Percentiles rank a stretch among this genome's conserved stretches.
phyloP scores from a whole-genome alignment of 92 coral and sea anemone genomes.

The Parazoanthus darwini region DNA sequence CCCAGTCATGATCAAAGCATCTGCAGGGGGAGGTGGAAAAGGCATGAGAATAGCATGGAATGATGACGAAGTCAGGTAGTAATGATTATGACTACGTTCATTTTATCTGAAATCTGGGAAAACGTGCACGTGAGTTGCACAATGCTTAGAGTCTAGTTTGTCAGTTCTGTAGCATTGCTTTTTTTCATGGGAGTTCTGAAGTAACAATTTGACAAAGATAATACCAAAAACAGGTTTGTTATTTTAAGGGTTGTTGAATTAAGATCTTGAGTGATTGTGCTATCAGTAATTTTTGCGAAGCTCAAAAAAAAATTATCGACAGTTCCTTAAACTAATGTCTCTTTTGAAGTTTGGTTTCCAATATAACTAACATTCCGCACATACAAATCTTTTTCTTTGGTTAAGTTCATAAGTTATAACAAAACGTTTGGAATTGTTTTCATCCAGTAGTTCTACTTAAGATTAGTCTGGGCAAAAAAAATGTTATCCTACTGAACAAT shows the following conservation, averaged over 20 bases:
- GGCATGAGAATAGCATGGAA: constrained; percentile 99
- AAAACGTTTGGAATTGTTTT: background rate
- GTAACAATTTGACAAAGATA: too few species aligned
- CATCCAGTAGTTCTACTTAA: background rate
- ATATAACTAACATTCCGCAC: background rate
- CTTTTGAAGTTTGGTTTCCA: background rate
- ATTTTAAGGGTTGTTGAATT: too few species aligned
- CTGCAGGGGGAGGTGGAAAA: constrained; percentile 99
- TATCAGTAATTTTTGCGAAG: background rate
- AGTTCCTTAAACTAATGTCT: background rate
- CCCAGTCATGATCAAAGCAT: constrained; percentile 98
- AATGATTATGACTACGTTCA: background rate
- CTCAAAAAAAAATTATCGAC: background rate
- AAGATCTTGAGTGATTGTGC: background rate
- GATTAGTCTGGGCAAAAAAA: background rate
- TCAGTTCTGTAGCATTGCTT: too few species aligned
- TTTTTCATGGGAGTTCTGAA: too few species aligned
- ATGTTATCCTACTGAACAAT: background rate
- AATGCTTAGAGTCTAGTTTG: too few species aligned
- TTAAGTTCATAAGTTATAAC: background rate
- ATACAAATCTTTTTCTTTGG: background rate
- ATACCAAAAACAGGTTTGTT: too few species aligned
- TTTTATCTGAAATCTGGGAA: too few species aligned
- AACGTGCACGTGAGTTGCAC: too few species aligned
- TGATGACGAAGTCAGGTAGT: constrained; percentile 90